Percentiles rank a stretch among this genome's conserved stretches.
These are phyloP conservation scores for Chelidonichthys spinosus DNA, from an alignment of 2,797 vertebrate species.

Conservation along the genomic window DNA sequence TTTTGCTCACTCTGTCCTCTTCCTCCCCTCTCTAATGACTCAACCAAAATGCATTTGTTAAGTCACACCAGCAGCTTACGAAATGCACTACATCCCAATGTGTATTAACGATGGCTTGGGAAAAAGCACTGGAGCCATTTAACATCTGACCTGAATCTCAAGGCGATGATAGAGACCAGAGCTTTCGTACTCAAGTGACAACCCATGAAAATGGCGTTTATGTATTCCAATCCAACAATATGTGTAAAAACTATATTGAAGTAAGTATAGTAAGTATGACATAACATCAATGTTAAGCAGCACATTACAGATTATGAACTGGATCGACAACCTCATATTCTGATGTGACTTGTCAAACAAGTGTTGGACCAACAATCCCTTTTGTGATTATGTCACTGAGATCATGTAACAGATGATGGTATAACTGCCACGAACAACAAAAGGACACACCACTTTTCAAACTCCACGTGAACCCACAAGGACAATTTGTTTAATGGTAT, in stretches of 20 bases:
- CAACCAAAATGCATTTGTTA: conserved; percentile 60
- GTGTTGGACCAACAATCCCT: background rate
- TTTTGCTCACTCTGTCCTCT: conserved; percentile 56
- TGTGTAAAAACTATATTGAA: background rate
- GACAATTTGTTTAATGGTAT: background rate
- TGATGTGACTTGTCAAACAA: background rate
- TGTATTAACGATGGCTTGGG: conserved; percentile 10
- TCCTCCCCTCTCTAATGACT: conserved; percentile 60
- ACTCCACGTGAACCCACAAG: background rate
- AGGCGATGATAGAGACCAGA: background rate
- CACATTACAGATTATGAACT: background rate
- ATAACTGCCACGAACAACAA: conserved; percentile 3
- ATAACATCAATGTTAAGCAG: background rate
- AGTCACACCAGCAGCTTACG: conserved; percentile 61
- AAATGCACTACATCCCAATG: conserved; percentile 56
- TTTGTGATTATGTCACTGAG: background rate
- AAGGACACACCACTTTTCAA: background rate
- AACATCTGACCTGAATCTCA: conserved; percentile 6
- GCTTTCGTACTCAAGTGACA: background rate
- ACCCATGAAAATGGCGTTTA: background rate
- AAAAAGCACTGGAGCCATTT: background rate
- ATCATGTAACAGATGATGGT: background rate
- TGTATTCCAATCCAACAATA: background rate
- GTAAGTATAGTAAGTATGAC: too few species aligned
- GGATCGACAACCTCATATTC: background rate